These are phyloP conservation scores for Scaptomyza flava DNA, from an alignment of 2,888 invertebrate species.

Conservation along the genomic window DNA sequence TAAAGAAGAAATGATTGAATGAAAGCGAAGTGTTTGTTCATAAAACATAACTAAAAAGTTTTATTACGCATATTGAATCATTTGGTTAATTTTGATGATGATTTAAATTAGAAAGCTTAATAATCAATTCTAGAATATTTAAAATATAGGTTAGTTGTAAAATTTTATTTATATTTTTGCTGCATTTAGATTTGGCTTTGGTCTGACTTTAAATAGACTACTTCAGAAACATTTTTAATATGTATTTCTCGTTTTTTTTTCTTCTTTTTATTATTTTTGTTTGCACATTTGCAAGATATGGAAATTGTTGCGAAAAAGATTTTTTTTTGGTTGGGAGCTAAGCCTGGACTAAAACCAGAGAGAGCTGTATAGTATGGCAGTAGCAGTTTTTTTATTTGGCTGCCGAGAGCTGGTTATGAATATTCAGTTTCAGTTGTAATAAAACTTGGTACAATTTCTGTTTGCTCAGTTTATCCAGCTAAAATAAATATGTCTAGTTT, in stretches of 20 bases:
- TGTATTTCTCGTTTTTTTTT: slow-evolving; percentile 11
- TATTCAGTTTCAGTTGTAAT: slow-evolving; percentile 56
- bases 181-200: slow-evolving; percentile 40
- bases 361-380: slow-evolving; percentile 12
- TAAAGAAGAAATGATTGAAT: no score
- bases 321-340: slow-evolving; percentile 18
- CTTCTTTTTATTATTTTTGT: slow-evolving; percentile 14
- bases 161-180: slow-evolving; percentile 2
- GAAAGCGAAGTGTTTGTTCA: no score
- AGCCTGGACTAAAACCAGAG: slow-evolving; percentile 25
- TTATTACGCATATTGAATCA: no score
- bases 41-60: no score
- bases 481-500: slow-evolving; percentile 8
- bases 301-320: slow-evolving; percentile 50
- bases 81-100: no score
- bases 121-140: no score
- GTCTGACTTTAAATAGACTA: slow-evolving; percentile 35
- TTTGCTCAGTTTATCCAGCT: background rate
- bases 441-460: slow-evolving; percentile 33
- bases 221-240: slow-evolving; percentile 38
- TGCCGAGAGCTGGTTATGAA: slow-evolving; percentile 36
- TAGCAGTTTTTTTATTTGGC: slow-evolving; percentile 15
- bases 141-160: no score
- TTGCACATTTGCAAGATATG: slow-evolving; percentile 55
- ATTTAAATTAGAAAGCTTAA: no score